These are phyloP conservation scores for Salvelinus alpinus DNA, from an alignment of 2,113 vertebrate species.

Conservation along the genomic window DNA sequence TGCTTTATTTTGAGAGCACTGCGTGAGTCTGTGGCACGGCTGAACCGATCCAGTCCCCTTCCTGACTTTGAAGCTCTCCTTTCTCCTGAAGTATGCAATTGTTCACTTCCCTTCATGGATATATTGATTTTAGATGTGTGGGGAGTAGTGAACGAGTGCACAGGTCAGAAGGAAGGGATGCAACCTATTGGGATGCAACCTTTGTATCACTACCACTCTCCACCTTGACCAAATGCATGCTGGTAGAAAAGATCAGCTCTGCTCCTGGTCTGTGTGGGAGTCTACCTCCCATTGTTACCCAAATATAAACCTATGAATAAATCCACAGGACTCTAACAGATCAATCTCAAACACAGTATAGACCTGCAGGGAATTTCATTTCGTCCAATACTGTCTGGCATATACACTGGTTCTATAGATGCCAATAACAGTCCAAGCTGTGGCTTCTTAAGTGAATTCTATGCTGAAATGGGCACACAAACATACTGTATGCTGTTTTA, in stretches of 20 bases:
- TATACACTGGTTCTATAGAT: background rate
- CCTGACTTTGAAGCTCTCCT: background rate
- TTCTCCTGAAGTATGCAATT: no score
- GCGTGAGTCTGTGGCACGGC: background rate
- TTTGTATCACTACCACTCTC: background rate
- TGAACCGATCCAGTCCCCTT: background rate
- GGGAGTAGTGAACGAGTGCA: no score
- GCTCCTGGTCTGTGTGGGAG: slow-evolving; percentile 7
- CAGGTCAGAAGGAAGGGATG: no score
- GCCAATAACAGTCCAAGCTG: background rate
- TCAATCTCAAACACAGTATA: slow-evolving; percentile 17
- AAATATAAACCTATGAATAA: slow-evolving; percentile 20
- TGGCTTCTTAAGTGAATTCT: background rate
- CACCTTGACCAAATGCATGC: slow-evolving; percentile 16
- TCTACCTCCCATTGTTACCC: slow-evolving; percentile 10
- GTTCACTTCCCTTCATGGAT: no score
- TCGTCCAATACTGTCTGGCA: background rate
- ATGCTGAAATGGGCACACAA: background rate
- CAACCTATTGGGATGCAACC: no score
- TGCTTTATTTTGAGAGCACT: background rate
- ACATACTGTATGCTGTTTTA: background rate
- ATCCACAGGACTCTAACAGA: slow-evolving; percentile 7
- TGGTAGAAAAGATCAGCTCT: slow-evolving; percentile 20
- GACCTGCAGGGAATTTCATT: background rate
- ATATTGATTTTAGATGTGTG: no score